phyloP scores from a whole-genome alignment of 1,140 invertebrate species.

The Phymorhynchus buccinoides region DNA sequence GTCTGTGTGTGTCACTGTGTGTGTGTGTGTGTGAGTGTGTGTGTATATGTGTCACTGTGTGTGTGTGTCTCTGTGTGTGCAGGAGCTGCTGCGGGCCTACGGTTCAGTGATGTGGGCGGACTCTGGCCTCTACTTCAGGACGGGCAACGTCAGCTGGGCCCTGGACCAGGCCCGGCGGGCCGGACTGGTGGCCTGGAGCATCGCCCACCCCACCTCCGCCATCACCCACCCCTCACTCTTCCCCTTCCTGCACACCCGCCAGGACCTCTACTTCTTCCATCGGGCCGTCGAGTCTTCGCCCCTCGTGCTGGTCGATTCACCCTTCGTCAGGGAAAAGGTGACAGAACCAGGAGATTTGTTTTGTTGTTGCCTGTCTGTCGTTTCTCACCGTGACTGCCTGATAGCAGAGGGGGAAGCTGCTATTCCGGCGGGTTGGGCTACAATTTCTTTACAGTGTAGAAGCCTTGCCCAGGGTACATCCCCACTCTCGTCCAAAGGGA shows the following conservation, averaged over 20 bases:
- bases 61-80: slow-evolving; percentile 41
- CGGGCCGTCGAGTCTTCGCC: slow-evolving; percentile 81
- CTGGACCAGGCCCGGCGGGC: slow-evolving; percentile 68
- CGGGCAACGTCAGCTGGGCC: slow-evolving; percentile 66
- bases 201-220: slow-evolving; percentile 83
- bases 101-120: slow-evolving; percentile 85
- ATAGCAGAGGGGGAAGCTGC: too few relatives aligned
- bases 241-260: slow-evolving; percentile 85
- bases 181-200: slow-evolving; percentile 86
- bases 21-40: neutral
- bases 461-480: too few relatives aligned
- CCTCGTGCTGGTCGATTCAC: slow-evolving; percentile 82
- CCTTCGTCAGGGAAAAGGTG: slow-evolving; percentile 73
- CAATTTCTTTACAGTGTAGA: too few relatives aligned
- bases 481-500: too few relatives aligned
- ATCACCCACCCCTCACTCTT: slow-evolving; percentile 96
- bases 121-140: slow-evolving; percentile 74
- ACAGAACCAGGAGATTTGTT: neutral
- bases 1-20: neutral
- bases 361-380: neutral
- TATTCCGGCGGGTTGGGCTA: too few relatives aligned
- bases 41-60: neutral
- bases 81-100: slow-evolving; percentile 83
- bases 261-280: slow-evolving; percentile 86
- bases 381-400: too few relatives aligned